A percentile compares a stretch with the other conserved stretches of the same genome.
These are phyloP conservation scores for Oreochromis niloticus DNA, from an alignment of 2,113 vertebrate genomes.

Conservation along the genomic window DNA sequence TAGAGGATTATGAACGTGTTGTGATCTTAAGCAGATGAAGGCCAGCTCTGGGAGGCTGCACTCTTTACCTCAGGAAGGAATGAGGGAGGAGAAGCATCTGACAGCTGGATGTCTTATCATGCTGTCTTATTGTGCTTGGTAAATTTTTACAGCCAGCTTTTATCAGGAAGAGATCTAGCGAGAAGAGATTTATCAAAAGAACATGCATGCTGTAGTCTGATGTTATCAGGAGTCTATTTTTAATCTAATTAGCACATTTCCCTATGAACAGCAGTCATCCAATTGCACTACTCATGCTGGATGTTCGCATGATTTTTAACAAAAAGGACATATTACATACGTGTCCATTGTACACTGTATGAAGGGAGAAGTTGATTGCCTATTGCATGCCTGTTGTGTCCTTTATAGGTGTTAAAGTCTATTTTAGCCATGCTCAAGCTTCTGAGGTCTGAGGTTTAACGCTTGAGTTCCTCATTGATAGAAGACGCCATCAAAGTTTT, in stretches of 20 bases:
- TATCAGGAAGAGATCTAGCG: background rate
- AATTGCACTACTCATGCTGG: background rate
- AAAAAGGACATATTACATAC: background rate
- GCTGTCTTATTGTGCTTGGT: background rate
- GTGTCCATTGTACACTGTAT: background rate
- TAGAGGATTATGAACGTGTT: slow-evolving; percentile 20
- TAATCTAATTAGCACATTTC: slow-evolving; percentile 11
- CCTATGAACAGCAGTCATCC: background rate
- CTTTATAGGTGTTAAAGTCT: background rate
- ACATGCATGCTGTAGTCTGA: background rate
- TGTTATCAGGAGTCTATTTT: background rate
- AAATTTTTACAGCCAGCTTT: background rate
- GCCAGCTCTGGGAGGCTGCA: slow-evolving; percentile 2
- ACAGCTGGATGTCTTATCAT: background rate
- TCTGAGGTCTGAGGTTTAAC: background rate
- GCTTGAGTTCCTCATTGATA: slow-evolving; percentile 1
- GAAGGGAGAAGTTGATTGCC: background rate
- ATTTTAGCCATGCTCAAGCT: background rate
- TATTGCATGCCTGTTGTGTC: background rate
- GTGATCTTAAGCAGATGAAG: slow-evolving; percentile 34
- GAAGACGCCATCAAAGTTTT: slow-evolving; percentile 39
- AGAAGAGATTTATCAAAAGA: background rate
- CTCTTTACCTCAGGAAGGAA: slow-evolving; percentile 32
- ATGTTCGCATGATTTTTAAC: background rate
- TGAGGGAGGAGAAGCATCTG: background rate